Percentiles rank a stretch among this genome's conserved stretches.
Conservation (phyloP, 2,113 vertebrate genomes). For the Corapipo altera region DNA sequence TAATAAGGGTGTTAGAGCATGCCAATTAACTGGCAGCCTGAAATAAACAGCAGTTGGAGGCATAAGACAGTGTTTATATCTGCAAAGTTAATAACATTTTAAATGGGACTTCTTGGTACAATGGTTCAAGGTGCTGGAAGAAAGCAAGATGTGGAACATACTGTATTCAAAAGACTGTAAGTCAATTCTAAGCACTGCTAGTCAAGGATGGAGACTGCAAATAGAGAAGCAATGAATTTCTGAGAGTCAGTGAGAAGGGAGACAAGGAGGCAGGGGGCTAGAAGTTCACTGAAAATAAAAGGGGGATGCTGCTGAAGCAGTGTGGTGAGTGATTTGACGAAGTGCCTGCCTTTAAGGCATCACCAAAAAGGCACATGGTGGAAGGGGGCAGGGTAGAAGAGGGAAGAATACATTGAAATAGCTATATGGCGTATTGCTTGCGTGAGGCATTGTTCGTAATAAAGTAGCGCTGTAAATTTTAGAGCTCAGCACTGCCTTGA, state of each 20-base stretch:
- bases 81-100: constrained; percentile 75
- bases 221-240: constrained; percentile 64
- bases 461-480: background rate
- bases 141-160: constrained; percentile 59
- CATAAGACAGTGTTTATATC: constrained; percentile 71
- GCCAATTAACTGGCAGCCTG: constrained; percentile 71
- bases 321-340: background rate
- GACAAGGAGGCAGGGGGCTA: background rate
- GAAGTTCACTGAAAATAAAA: background rate
- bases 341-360: background rate
- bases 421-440: background rate
- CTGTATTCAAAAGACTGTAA: constrained; percentile 58
- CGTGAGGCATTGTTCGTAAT: background rate
- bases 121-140: constrained; percentile 52
- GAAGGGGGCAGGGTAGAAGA: background rate
- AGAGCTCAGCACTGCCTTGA: background rate
- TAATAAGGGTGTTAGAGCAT: constrained; percentile 71
- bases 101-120: constrained; percentile 74
- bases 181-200: constrained; percentile 68
- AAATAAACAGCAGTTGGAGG: constrained; percentile 73
- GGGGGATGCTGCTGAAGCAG: background rate
- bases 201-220: constrained; percentile 68
- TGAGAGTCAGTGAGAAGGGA: constrained; percentile 10
- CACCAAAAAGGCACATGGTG: background rate
- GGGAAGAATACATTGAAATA: background rate